Percentiles rank a stretch among this genome's conserved stretches.
Evolutionary conservation across 2,888 invertebrate species (phyloP).

Genomic region (Mimachlamys varia): DNA sequence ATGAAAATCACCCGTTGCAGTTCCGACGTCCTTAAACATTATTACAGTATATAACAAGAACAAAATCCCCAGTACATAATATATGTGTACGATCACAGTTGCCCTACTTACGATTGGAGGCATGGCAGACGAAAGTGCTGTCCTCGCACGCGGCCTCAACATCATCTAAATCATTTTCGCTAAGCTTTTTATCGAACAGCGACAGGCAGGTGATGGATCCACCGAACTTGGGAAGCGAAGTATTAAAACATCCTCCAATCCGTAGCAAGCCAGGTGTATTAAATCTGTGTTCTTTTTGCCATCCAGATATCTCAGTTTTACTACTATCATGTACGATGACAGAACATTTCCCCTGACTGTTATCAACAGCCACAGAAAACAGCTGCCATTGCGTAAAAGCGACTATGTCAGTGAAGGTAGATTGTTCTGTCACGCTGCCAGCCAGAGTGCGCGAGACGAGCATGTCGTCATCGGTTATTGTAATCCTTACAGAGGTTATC

Average conservation of each 20-base stretch:
- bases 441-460: background rate
- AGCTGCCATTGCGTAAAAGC: background rate
- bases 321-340: background rate
- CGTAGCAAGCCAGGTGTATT: background rate
- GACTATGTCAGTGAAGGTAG: background rate
- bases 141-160: background rate
- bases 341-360: background rate
- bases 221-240: background rate
- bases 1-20: too few relatives aligned
- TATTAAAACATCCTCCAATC: background rate
- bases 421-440: background rate
- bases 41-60: too few relatives aligned
- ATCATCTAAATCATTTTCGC: background rate
- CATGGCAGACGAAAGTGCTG: background rate
- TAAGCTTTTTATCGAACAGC: background rate
- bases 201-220: background rate
- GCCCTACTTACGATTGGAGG: background rate
- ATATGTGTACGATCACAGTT: background rate
- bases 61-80: too few relatives aligned
- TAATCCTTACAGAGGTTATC: background rate
- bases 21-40: too few relatives aligned
- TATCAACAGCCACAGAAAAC: background rate
- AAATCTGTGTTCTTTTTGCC: background rate
- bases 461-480: background rate
- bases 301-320: background rate